Conservation (phyloP, 2,888 invertebrate genomes). For the Diplolepis rosae region DNA sequence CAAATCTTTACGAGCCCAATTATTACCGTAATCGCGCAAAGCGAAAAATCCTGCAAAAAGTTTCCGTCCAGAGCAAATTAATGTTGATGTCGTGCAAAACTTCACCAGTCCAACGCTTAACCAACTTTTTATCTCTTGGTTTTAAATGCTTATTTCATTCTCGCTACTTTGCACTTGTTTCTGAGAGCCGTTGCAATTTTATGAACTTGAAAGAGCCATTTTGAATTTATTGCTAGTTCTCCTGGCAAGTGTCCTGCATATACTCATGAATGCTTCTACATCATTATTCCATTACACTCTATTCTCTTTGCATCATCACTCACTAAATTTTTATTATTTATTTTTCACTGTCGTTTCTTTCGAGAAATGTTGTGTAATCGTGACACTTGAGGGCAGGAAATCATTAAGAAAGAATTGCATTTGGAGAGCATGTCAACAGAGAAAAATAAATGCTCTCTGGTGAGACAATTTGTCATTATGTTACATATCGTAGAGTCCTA, state of each 20-base stretch:
- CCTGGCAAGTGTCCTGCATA: slow-evolving; percentile 3
- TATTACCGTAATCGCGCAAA: slow-evolving; percentile 28
- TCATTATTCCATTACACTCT: too few relatives aligned
- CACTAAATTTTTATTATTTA: neutral
- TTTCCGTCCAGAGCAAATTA: slow-evolving; percentile 25
- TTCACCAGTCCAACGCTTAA: neutral
- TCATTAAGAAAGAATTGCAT: slow-evolving; percentile 10
- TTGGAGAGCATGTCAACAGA: slow-evolving; percentile 10
- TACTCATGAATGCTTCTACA: neutral
- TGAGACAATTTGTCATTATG: slow-evolving; percentile 15
- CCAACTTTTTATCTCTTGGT: slow-evolving; percentile 19
- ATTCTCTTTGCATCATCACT: too few relatives aligned
- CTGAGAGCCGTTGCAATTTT: slow-evolving; percentile 25
- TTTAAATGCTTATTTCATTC: slow-evolving; percentile 29
- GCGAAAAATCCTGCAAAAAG: slow-evolving; percentile 26
- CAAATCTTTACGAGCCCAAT: slow-evolving; percentile 23
- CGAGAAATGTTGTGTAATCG: neutral
- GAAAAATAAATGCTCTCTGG: slow-evolving; percentile 3
- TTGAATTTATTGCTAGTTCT: slow-evolving; percentile 5
- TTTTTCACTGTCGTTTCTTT: neutral
- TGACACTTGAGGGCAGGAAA: neutral
- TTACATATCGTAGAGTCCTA: slow-evolving; percentile 11
- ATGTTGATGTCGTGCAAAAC: slow-evolving; percentile 27
- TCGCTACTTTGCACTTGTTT: slow-evolving; percentile 31
- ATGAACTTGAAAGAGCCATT: slow-evolving; percentile 27